These are phyloP conservation scores for Margaritifera margaritifera DNA, from an alignment of 2,888 invertebrate species.

Conservation along the genomic window DNA sequence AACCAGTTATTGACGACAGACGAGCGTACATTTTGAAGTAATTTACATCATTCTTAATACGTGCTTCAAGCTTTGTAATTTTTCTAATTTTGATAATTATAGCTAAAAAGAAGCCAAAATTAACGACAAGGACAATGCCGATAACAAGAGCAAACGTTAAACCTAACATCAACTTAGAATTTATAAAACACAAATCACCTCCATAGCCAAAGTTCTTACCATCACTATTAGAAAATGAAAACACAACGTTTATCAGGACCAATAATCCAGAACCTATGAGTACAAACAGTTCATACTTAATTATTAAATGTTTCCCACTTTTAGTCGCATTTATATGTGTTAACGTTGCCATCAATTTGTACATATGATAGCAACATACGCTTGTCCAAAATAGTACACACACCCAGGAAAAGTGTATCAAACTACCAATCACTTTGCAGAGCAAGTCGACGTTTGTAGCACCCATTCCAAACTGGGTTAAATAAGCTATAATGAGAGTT, in stretches of 20 bases:
- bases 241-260: slow-evolving; percentile 17
- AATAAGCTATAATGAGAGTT: slow-evolving; percentile 15
- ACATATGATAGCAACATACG: slow-evolving; percentile 32
- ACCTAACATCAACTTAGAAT: slow-evolving; percentile 17
- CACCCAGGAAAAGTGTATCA: slow-evolving; percentile 32
- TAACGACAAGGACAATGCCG: slow-evolving; percentile 11
- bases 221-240: not conserved
- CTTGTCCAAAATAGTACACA: slow-evolving; percentile 28
- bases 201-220: slow-evolving; percentile 23
- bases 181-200: slow-evolving; percentile 21
- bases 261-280: slow-evolving; percentile 7
- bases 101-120: slow-evolving; percentile 14
- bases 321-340: not conserved
- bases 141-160: slow-evolving; percentile 24
- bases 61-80: slow-evolving; percentile 8
- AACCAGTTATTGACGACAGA: slow-evolving; percentile 27
- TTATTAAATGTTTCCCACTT: not conserved
- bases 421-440: slow-evolving; percentile 18
- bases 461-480: slow-evolving; percentile 25
- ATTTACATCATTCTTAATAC: slow-evolving; percentile 13
- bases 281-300: slow-evolving; percentile 19
- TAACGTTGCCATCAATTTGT: slow-evolving; percentile 12
- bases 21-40: slow-evolving; percentile 26
- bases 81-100: slow-evolving; percentile 22
- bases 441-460: not conserved